A percentile compares a stretch with the other conserved stretches of the same genome.
Evolutionary conservation across 1,140 invertebrate species (phyloP).

Genomic region (Maniola jurtina): DNA sequence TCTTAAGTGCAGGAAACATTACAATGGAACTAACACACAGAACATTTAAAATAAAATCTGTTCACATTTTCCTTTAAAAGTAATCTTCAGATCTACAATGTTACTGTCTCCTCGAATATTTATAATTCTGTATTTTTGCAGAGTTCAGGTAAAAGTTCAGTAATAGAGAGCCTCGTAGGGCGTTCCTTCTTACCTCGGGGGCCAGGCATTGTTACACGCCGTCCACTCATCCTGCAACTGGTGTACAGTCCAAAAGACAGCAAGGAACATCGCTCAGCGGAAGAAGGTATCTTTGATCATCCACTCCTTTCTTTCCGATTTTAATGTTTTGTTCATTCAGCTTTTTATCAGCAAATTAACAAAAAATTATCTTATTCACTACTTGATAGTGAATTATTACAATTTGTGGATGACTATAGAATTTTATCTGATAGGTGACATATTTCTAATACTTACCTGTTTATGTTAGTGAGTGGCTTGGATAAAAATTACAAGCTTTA

Average conservation of each 20-base stretch:
- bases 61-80: no score
- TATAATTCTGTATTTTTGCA: constrained; percentile 67
- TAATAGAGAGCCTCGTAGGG: constrained; percentile 99
- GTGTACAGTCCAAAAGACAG: constrained; percentile 95
- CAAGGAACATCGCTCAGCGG: constrained; percentile 88
- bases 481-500: neutral
- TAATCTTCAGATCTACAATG: no score
- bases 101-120: neutral
- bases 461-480: neutral
- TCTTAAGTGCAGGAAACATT: no score
- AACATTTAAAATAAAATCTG: no score
- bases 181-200: constrained; percentile 98
- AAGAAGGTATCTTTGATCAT: constrained; percentile 84
- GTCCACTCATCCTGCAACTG: constrained; percentile 96
- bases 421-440: constrained; percentile 6
- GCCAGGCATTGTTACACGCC: constrained; percentile 97
- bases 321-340: neutral
- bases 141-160: constrained; percentile 99
- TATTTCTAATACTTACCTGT: neutral
- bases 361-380: constrained; percentile 1
- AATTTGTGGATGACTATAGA: neutral
- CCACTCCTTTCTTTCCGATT: neutral
- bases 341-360: neutral
- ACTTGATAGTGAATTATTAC: constrained; percentile 5
- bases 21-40: no score